phyloP scores from a whole-genome alignment of 2,113 vertebrate species.

The Heterocephalus glaber region DNA sequence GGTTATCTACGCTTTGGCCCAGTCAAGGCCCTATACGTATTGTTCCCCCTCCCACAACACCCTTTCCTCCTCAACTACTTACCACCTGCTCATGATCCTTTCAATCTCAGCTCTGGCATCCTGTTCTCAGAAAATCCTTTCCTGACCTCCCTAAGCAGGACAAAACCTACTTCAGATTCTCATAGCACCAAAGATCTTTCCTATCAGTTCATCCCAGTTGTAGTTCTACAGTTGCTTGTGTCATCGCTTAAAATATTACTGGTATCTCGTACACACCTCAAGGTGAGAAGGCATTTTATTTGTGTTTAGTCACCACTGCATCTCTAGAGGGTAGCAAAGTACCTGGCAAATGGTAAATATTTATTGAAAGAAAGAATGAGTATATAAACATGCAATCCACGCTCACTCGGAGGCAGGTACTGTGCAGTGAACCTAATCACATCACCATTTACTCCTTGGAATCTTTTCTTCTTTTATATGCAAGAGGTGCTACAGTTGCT shows the following conservation, averaged over 20 bases:
- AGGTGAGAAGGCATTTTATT: background rate
- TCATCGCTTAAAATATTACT: background rate
- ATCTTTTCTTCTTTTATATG: background rate
- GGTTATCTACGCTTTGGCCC: background rate
- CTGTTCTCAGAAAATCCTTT: background rate
- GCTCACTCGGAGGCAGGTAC: background rate
- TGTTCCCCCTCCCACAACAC: background rate
- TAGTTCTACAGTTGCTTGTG: background rate
- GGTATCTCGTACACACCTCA: background rate
- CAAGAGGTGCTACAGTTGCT: background rate
- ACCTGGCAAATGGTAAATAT: background rate
- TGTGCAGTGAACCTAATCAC: background rate
- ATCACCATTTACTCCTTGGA: background rate
- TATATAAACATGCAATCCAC: background rate
- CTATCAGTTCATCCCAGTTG: background rate
- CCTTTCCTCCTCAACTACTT: background rate
- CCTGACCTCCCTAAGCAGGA: background rate
- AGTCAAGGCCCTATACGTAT: background rate
- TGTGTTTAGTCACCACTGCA: background rate
- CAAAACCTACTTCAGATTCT: background rate
- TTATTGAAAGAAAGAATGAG: background rate
- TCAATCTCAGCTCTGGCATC: background rate
- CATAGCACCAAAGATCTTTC: background rate
- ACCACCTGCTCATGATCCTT: background rate
- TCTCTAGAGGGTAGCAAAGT: background rate